Conservation (phyloP, 2,888 invertebrate species). For the Dasypogon diadema region DNA sequence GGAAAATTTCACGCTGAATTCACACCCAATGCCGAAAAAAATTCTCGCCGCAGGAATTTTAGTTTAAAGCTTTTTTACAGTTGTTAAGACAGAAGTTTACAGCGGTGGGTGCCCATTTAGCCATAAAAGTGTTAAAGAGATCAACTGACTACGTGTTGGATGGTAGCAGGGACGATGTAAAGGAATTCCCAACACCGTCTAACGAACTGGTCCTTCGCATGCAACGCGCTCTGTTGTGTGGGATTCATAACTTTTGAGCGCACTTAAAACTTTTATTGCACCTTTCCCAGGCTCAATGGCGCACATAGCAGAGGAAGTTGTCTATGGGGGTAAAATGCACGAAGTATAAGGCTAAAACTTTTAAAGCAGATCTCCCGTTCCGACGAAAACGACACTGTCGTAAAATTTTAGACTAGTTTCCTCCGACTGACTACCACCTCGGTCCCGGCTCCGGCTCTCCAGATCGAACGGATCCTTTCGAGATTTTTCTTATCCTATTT, state of each 20-base stretch:
- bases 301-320: background rate
- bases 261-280: constrained; percentile 51
- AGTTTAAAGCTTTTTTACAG: constrained; percentile 19
- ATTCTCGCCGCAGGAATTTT: constrained; percentile 8
- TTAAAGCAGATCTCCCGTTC: constrained; percentile 6
- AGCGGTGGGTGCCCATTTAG: background rate
- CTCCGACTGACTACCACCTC: background rate
- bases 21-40: background rate
- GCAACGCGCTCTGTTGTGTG: constrained; percentile 1
- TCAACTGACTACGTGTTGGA: background rate
- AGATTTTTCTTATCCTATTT: constrained; percentile 5
- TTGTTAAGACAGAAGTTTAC: constrained; percentile 21
- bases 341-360: constrained; percentile 39
- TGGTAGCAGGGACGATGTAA: background rate
- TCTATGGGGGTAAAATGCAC: background rate
- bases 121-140: constrained; percentile 21
- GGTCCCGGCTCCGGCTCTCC: background rate
- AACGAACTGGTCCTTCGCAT: constrained; percentile 3
- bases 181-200: background rate
- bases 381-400: constrained; percentile 29
- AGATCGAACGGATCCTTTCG: constrained; percentile 34
- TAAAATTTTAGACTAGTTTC: constrained; percentile 31
- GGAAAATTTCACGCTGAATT: background rate
- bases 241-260: constrained; percentile 49
- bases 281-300: constrained; percentile 2